These are phyloP conservation scores for Trypoxylus dichotomus DNA, from an alignment of 1,140 invertebrate species.

Conservation along the genomic window DNA sequence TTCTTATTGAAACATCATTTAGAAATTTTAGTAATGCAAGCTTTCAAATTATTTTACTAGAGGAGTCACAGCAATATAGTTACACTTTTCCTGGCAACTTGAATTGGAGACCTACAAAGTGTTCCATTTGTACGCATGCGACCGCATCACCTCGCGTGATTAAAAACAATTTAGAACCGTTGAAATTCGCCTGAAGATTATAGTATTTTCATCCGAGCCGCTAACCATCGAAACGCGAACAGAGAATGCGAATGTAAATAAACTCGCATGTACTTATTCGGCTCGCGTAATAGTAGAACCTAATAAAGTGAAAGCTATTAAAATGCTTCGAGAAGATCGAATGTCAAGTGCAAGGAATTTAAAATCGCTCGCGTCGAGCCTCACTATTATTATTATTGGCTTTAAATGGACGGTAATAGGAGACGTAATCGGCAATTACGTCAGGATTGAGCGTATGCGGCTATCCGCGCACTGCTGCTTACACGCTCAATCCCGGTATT, in stretches of 20 bases:
- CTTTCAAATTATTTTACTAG: no score
- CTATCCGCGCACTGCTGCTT: no score
- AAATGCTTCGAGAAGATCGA: constrained; percentile 10
- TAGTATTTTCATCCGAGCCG: background rate
- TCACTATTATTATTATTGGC: background rate
- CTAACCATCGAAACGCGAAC: background rate
- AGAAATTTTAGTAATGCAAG: no score
- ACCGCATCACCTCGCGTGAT: background rate
- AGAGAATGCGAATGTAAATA: background rate
- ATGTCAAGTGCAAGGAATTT: constrained; percentile 21
- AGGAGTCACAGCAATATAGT: no score
- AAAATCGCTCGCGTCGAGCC: background rate
- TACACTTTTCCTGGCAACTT: no score
- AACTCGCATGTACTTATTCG: background rate
- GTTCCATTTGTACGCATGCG: no score
- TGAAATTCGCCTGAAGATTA: background rate
- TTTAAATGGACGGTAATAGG: constrained; percentile 24
- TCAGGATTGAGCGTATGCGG: background rate
- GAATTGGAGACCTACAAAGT: no score
- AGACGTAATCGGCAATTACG: constrained; percentile 11
- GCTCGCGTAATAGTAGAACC: constrained; percentile 7
- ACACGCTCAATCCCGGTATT: background rate
- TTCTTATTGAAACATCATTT: no score
- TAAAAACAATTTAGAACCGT: background rate
- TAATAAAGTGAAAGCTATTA: constrained; percentile 26